Evolutionary conservation across 35 echinoderm and acorn worm species (phyloP).

Genomic region (Ophioderma brevispina): DNA sequence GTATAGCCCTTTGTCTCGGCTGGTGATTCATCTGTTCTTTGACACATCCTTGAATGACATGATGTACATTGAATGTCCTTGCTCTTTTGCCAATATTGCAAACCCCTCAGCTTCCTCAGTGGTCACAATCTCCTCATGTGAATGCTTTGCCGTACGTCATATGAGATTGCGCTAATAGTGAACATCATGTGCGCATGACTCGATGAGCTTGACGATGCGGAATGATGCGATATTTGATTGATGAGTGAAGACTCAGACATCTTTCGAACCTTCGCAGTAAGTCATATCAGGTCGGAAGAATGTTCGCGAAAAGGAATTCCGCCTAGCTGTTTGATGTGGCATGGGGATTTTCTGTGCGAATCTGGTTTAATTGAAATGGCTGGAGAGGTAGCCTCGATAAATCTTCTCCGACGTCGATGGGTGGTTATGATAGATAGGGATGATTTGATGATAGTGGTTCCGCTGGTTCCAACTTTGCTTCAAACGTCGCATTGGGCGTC

Average conservation of each 20-base stretch:
- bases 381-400: constrained; percentile 50
- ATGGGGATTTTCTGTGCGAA: constrained; percentile 13
- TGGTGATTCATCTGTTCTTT: no score
- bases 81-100: constrained; percentile 52
- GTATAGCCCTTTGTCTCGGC: no score
- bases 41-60: not conserved
- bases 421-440: constrained; percentile 61
- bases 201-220: not conserved
- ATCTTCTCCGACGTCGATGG: constrained; percentile 50
- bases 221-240: constrained; percentile 7
- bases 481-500: constrained; percentile 2
- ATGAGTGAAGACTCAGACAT: constrained; percentile 47
- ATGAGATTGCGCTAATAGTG: constrained; percentile 29
- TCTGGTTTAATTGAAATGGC: constrained; percentile 71
- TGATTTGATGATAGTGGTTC: constrained; percentile 52
- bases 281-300: constrained; percentile 91
- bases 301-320: constrained; percentile 91
- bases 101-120: constrained; percentile 73
- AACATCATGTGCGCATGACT: not conserved
- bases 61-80: not conserved
- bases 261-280: constrained; percentile 70
- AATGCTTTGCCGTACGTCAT: constrained; percentile 67
- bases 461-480: constrained; percentile 6
- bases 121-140: constrained; percentile 61
- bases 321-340: constrained; percentile 19